Evolutionary conservation across 2,888 invertebrate species (phyloP), one percentile per base, ranked within the genome.

Genomic region (Ophion ellenae): DNA sequence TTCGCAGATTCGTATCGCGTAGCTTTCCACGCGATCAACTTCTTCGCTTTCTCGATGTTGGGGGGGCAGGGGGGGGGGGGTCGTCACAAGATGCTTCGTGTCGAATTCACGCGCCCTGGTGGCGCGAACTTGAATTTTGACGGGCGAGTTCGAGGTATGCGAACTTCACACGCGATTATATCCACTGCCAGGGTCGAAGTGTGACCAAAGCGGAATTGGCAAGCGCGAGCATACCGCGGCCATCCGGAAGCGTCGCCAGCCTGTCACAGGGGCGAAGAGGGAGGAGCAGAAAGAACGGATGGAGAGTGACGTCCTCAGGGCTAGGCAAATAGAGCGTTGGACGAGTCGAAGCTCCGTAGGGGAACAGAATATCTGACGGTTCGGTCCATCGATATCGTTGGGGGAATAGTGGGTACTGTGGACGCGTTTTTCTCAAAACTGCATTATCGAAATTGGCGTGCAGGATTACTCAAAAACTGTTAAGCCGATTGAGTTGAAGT

Each of bases 101-200:
- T 63, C 36, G 40, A 45, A n/a, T 69, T 20, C 14, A 61, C 45
- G 71, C 47, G 66, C 63, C n/a, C 17, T 66, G 17, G 66, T 64
- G 77, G 64, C 59, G 79, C 63, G 84, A 87, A 85, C 82, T 82
- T 86, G 86, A 87, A 85, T 87, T 64, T n/a, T 40, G 63, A 59
- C 24, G 28, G 20, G 70, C 47, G n/a, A 20, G 40, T 61, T 47
- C 69, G 83, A 61, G 81, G 11, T 74, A 78, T 66, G 69, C 28
- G 71, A 61, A 80, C 57, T 76, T 67, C 69, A 74, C 80, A 61
- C 57, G 77, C 67, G 73, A 82, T 83, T 81, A 64, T 47, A 75
- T 89, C 88, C 88, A 89, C 86, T 91, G 90, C 83, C 90, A 90
- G 89, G 90, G 90, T 89, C 86, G 85, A 87, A 69, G 78, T 71